These are phyloP conservation scores for Alligator sinensis DNA, from an alignment of 2,113 vertebrate species.

Conservation along the genomic window DNA sequence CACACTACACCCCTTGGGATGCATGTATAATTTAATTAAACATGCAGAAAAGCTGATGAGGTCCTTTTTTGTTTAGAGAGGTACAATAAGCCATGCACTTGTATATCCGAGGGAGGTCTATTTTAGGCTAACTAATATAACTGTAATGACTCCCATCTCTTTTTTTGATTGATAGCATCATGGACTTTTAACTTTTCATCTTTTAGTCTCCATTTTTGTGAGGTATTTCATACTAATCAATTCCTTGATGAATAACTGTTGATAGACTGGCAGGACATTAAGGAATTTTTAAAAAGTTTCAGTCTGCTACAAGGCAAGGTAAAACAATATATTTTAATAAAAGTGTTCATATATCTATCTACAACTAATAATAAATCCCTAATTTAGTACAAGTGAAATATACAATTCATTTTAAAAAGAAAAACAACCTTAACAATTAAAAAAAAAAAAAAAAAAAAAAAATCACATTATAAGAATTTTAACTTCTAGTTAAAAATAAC, in stretches of 20 bases:
- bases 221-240: not conserved
- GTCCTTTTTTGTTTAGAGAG: conserved; percentile 39
- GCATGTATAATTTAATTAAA: conserved; percentile 59
- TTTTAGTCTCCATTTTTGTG: not conserved
- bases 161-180: not conserved
- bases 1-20: conserved; percentile 63
- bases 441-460: not conserved
- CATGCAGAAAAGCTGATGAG: conserved; percentile 60
- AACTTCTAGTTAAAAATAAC: not conserved
- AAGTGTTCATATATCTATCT: not conserved
- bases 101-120: not conserved
- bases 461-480: not conserved
- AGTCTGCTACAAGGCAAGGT: not conserved
- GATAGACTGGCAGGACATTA: not conserved
- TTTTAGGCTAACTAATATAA: not conserved
- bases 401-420: not conserved
- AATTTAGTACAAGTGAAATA: conserved; percentile 8
- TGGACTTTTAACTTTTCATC: not conserved
- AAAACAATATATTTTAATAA: not conserved
- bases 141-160: not conserved
- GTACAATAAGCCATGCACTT: conserved; percentile 2
- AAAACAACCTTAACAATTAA: not conserved
- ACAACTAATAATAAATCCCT: not conserved
- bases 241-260: not conserved
- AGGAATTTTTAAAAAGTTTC: not conserved